phyloP scores from a whole-genome alignment of 1,140 invertebrate genomes.

The Macrobrachium rosenbergii region DNA sequence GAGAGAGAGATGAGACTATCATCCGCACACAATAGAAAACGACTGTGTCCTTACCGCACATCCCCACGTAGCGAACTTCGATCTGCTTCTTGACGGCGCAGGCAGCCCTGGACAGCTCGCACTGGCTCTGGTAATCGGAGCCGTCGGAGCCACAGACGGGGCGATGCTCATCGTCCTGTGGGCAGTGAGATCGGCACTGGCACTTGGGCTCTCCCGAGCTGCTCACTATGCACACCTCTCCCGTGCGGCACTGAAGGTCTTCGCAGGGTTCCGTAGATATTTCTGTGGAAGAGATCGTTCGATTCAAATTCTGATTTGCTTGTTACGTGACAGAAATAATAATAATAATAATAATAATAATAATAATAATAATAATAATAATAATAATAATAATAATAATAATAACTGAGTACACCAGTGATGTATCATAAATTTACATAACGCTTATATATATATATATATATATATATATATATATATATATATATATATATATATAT shows the following conservation, averaged over 20 bases:
- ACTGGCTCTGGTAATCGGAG: slow-evolving; percentile 70
- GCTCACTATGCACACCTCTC: slow-evolving; percentile 70
- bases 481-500: no score
- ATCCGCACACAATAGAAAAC: no score
- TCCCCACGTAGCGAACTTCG: slow-evolving; percentile 65
- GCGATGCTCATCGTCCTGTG: slow-evolving; percentile 70
- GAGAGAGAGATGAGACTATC: slow-evolving; percentile 14
- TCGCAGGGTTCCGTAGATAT: slow-evolving; percentile 68
- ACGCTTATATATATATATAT: no score
- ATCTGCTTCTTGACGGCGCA: slow-evolving; percentile 72
- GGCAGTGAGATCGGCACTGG: slow-evolving; percentile 70
- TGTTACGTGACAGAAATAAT: no score
- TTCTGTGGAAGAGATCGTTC: slow-evolving; percentile 1
- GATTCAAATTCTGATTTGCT: no score
- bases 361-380: no score
- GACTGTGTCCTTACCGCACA: slow-evolving; percentile 71
- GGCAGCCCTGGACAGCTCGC: slow-evolving; percentile 71
- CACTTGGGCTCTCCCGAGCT: slow-evolving; percentile 70
- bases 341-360: no score
- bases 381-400: no score
- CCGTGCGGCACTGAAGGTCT: slow-evolving; percentile 69
- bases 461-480: no score
- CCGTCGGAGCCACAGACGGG: slow-evolving; percentile 70
- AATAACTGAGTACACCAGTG: no score
- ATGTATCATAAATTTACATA: no score